Base-by-base conservation (phyloP, 2,888 invertebrate genomes). In the Serripes groenlandicus region DNA sequence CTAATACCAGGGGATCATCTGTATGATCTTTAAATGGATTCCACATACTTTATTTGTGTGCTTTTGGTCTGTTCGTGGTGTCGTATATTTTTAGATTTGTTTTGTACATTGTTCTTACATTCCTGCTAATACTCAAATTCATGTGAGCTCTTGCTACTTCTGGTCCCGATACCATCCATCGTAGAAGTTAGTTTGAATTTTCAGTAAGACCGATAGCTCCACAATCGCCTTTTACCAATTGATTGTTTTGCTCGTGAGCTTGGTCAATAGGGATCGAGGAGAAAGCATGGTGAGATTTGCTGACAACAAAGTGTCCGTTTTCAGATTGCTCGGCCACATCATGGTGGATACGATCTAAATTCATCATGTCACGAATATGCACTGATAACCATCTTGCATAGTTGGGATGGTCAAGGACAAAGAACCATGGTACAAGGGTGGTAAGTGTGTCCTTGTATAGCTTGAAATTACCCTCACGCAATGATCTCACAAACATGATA, bases 121-220 rank as follows among this genome's bases (percentile, higher is more conserved):
- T n/a, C n/a, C n/a, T n/a, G n/a, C n/a, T n/a, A n/a, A n/a, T 23
- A 30, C 69, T 35, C 56, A 58, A 76, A 75, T 30, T 81, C 62
- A 23, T 76, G n/a, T 9, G 28, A 42, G 75, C n/a, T 49, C 75
- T 74, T 5, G 42, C 64, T 3, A 82, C 42, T 56, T 77, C 79
- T 30, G 89, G 89, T 23, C 86, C 85, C 52, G 85, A 71, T 30
- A 90, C 62, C 86, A 86, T 89, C 90, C 90, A 91, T 60, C 89
- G 73, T 49, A 81, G 35, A 11, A 90, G 81, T 28, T 77, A 78
- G 35, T 62, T 26, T 28, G 69, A 69, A 69, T 87, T 76, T 75
- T 89, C 87, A 28, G 86, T 86, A 35, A 88, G 11, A 2, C 88
- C 86, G 34, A 90, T 60, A 0, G 78, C 88, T 28, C 83, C 85